Percentiles rank a stretch among this genome's conserved stretches.
Evolutionary conservation across 2,797 vertebrate species (phyloP).

Genomic region (Spea hammondii): DNA sequence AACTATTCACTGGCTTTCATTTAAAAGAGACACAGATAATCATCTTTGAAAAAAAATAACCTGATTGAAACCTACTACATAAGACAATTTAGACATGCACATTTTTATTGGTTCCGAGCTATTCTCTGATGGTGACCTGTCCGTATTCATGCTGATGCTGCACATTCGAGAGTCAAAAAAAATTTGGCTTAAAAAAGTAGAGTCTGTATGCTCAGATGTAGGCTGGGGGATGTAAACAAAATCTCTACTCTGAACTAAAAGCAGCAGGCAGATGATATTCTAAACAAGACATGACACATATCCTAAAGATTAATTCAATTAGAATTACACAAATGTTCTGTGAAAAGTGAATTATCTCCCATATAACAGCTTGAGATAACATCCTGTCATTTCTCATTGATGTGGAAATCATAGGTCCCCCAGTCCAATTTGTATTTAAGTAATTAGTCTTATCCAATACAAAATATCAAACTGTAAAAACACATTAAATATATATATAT

Average conservation of each 20-base stretch:
- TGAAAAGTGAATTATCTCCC: slow-evolving; percentile 63
- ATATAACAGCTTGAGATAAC: slow-evolving; percentile 62
- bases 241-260: slow-evolving; percentile 49
- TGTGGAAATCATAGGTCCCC: slow-evolving; percentile 54
- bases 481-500: too few relatives aligned
- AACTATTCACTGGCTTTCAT: too few relatives aligned
- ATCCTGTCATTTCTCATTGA: slow-evolving; percentile 61
- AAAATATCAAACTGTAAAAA: slow-evolving; percentile 54
- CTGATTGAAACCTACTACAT: too few relatives aligned
- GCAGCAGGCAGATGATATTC: slow-evolving; percentile 15
- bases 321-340: slow-evolving; percentile 58
- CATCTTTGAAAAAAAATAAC: too few relatives aligned
- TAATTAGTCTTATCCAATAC: slow-evolving; percentile 60
- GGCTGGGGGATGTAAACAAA: slow-evolving; percentile 17
- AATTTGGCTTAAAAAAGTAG: background rate
- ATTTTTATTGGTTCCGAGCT: too few relatives aligned
- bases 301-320: slow-evolving; percentile 61
- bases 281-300: slow-evolving; percentile 54
- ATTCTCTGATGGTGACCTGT: background rate
- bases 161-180: background rate
- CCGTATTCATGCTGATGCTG: background rate
- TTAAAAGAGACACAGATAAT: too few relatives aligned
- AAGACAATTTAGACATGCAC: too few relatives aligned
- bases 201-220: slow-evolving; percentile 13
- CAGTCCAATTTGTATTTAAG: slow-evolving; percentile 52